These are phyloP conservation scores for Meiosimyza decipiens DNA, from an alignment of 2,888 invertebrate genomes.

Conservation along the genomic window DNA sequence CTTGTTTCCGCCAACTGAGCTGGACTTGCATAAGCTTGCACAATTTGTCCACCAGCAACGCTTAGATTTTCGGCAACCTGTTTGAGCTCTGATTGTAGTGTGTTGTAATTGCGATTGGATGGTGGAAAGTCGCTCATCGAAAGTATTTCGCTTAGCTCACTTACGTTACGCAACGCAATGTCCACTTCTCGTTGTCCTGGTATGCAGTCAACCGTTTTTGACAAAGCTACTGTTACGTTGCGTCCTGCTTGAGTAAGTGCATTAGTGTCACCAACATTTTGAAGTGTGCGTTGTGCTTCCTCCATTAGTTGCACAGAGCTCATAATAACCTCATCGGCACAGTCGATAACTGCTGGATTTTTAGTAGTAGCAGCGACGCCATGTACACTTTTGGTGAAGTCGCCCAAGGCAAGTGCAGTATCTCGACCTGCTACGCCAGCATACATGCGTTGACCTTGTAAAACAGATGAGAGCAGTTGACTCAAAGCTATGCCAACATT, in stretches of 20 bases:
- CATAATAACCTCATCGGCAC: slow-evolving; percentile 83
- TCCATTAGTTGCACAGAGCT: slow-evolving; percentile 82
- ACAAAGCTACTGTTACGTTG: slow-evolving; percentile 74
- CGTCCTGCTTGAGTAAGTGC: slow-evolving; percentile 79
- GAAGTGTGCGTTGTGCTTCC: slow-evolving; percentile 77
- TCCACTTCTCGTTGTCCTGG: slow-evolving; percentile 97
- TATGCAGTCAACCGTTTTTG: slow-evolving; percentile 80
- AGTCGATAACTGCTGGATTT: slow-evolving; percentile 73
- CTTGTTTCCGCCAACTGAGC: slow-evolving; percentile 78
- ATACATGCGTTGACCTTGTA: slow-evolving; percentile 83
- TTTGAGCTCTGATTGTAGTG: slow-evolving; percentile 87
- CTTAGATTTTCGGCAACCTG: slow-evolving; percentile 86
- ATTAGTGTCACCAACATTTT: slow-evolving; percentile 61
- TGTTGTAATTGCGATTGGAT: slow-evolving; percentile 78
- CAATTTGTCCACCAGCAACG: slow-evolving; percentile 85
- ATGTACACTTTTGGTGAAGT: slow-evolving; percentile 79
- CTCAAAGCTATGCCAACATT: slow-evolving; percentile 86
- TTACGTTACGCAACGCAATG: slow-evolving; percentile 84
- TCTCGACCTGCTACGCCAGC: slow-evolving; percentile 85
- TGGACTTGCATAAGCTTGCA: slow-evolving; percentile 79
- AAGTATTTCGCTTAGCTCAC: slow-evolving; percentile 79
- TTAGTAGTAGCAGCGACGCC: slow-evolving; percentile 81
- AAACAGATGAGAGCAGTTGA: slow-evolving; percentile 85
- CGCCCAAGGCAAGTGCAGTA: slow-evolving; percentile 80
- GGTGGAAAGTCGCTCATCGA: slow-evolving; percentile 81